phyloP scores from a whole-genome alignment of 2,888 invertebrate species.

The Parnassius apollo region DNA sequence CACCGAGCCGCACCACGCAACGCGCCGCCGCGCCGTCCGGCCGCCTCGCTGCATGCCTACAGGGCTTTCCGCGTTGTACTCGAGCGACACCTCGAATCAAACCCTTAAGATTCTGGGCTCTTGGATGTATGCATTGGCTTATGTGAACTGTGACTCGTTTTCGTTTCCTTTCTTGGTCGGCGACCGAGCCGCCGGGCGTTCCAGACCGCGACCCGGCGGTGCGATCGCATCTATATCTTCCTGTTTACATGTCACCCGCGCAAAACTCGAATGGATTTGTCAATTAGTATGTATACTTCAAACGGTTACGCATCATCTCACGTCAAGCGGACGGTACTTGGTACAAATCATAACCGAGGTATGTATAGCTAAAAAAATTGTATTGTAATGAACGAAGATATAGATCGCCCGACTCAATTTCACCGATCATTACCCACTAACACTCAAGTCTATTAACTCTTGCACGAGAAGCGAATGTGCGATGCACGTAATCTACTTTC shows the following conservation, averaged over 20 bases:
- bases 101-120: constrained; percentile 82
- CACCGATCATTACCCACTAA: constrained; percentile 73
- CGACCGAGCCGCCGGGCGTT: constrained; percentile 62
- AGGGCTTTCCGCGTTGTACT: constrained; percentile 77
- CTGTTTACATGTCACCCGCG: constrained; percentile 29
- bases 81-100: constrained; percentile 76
- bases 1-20: constrained; percentile 30
- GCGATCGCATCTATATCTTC: constrained; percentile 76
- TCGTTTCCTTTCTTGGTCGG: constrained; percentile 80
- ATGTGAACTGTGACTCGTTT: constrained; percentile 81
- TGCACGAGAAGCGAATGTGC: constrained; percentile 81
- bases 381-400: constrained; percentile 56
- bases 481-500: constrained; percentile 79
- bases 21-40: constrained; percentile 53
- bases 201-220: constrained; percentile 60
- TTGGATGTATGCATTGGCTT: constrained; percentile 82
- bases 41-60: constrained; percentile 76
- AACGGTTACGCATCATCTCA: constrained; percentile 9
- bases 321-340: constrained; percentile 23
- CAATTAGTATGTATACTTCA: too few species aligned
- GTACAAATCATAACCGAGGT: constrained; percentile 43
- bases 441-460: constrained; percentile 71
- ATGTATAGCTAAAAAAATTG: constrained; percentile 40
- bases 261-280: constrained; percentile 7
- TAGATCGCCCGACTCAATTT: constrained; percentile 71